phyloP scores from a whole-genome alignment of 2,888 invertebrate genomes.

The Andrena flavipes region DNA sequence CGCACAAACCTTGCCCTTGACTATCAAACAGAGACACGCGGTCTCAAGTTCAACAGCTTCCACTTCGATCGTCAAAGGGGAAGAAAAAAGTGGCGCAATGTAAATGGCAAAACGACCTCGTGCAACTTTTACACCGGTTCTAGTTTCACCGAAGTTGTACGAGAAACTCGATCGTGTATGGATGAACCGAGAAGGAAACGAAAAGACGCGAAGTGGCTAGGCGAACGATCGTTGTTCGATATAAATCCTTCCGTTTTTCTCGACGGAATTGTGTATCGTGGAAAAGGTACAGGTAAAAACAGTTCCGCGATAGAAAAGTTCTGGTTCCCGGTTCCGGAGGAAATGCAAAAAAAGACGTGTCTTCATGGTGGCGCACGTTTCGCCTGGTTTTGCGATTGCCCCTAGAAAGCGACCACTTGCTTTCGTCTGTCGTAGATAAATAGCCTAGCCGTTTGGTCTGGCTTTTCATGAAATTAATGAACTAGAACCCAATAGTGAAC shows the following conservation, averaged over 20 bases:
- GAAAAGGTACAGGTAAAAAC: too few relatives aligned
- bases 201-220: slow-evolving; percentile 7
- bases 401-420: slow-evolving; percentile 63
- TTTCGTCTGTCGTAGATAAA: slow-evolving; percentile 56
- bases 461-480: slow-evolving; percentile 45
- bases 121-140: slow-evolving; percentile 65
- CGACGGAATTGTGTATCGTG: not conserved
- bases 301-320: not conserved
- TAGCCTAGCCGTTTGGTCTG: not conserved
- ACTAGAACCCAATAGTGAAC: slow-evolving; percentile 20
- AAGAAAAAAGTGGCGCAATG: slow-evolving; percentile 51
- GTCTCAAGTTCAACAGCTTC: slow-evolving; percentile 3
- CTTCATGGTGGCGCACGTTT: slow-evolving; percentile 12
- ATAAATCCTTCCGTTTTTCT: not conserved
- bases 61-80: slow-evolving; percentile 12
- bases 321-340: slow-evolving; percentile 1
- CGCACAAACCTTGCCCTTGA: not conserved
- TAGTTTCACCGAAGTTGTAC: slow-evolving; percentile 56
- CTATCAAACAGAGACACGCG: not conserved
- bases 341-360: slow-evolving; percentile 13
- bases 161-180: slow-evolving; percentile 51
- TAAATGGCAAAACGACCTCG: slow-evolving; percentile 48
- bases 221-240: not conserved
- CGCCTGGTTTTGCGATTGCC: slow-evolving; percentile 56
- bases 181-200: not conserved